Evolutionary conservation across 2,888 invertebrate genomes (phyloP).

Genomic region (Elmis aenea): DNA sequence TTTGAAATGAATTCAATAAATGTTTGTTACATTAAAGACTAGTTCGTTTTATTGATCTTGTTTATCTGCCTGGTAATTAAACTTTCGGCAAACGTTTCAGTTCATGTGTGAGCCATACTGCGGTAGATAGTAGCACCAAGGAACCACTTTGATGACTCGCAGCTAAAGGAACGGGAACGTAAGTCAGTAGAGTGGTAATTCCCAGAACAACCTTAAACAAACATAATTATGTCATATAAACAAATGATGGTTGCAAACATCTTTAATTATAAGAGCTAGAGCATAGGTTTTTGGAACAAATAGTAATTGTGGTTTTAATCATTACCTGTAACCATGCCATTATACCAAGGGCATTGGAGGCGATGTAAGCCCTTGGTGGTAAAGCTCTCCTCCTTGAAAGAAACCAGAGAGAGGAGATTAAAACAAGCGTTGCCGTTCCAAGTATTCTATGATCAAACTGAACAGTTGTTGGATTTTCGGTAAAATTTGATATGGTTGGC

Average conservation of each 20-base stretch:
- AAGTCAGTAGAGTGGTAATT: conserved; percentile 75
- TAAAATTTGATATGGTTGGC: conserved; percentile 78
- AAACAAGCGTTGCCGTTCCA: conserved; percentile 71
- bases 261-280: no score
- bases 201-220: conserved; percentile 75
- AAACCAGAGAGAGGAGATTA: conserved; percentile 70
- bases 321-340: conserved; percentile 76
- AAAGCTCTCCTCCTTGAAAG: conserved; percentile 62
- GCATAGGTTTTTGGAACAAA: no score
- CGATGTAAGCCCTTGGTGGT: conserved; percentile 66
- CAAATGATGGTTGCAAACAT: no score
- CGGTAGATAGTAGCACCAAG: conserved; percentile 74
- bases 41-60: not conserved
- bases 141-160: conserved; percentile 95
- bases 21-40: conserved; percentile 17
- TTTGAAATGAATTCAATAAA: conserved; percentile 19
- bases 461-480: conserved; percentile 95
- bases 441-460: conserved; percentile 94
- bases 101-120: conserved; percentile 93
- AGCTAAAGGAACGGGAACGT: conserved; percentile 86
- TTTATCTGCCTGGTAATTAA: conserved; percentile 15
- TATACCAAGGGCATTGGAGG: conserved; percentile 63
- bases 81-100: conserved; percentile 66
- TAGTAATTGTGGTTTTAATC: no score
- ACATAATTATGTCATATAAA: no score